A percentile compares a stretch with the other conserved stretches of the same genome.
phyloP scores from a whole-genome alignment of 2,797 vertebrate species.

The Mustela erminea region DNA sequence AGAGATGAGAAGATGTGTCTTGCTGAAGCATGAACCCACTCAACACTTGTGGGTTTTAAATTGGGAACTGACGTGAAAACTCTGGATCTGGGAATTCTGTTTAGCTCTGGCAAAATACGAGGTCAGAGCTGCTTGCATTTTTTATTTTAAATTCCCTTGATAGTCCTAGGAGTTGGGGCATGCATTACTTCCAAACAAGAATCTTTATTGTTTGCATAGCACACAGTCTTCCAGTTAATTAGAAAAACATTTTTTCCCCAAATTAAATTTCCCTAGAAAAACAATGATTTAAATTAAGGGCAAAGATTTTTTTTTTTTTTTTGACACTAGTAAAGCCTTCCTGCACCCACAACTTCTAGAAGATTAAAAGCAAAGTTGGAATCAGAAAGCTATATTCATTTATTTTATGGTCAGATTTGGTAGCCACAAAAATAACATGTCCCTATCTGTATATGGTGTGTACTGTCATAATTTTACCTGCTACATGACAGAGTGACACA shows the following conservation, averaged over 20 bases:
- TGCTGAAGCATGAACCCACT: background rate
- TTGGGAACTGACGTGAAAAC: conserved; percentile 75
- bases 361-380: conserved; percentile 62
- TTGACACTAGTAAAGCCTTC: conserved; percentile 46
- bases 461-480: background rate
- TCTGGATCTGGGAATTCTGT: conserved; percentile 81
- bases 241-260: conserved; percentile 86
- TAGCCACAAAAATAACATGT: background rate
- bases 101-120: conserved; percentile 82
- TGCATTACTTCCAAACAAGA: conserved; percentile 87
- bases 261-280: conserved; percentile 88
- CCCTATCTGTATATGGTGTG: background rate
- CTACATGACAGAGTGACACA: background rate
- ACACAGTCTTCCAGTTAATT: conserved; percentile 87
- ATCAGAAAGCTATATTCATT: background rate
- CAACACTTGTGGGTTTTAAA: conserved; percentile 75
- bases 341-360: conserved; percentile 27
- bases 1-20: conserved; percentile 71
- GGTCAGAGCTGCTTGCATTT: conserved; percentile 79
- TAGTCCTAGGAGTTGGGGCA: conserved; percentile 86
- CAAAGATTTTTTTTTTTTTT: conserved; percentile 77
- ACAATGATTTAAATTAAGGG: conserved; percentile 87
- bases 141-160: conserved; percentile 87
- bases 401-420: conserved; percentile 48
- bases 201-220: conserved; percentile 88